phyloP scores from a whole-genome alignment of 2,888 invertebrate genomes.

The Temnothorax unifasciatus region DNA sequence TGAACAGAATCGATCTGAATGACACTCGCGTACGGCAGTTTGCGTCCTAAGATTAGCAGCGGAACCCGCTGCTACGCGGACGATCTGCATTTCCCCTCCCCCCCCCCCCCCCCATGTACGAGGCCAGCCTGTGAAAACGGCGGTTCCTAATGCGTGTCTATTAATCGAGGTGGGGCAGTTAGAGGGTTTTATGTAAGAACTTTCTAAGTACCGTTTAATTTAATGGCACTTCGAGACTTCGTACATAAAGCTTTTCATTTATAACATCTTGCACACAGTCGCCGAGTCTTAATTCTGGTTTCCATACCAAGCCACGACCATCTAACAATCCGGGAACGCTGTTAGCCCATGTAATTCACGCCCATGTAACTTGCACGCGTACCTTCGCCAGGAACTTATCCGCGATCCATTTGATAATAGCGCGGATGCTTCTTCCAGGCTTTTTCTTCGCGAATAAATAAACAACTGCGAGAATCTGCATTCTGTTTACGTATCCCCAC shows the following conservation, averaged over 20 bases:
- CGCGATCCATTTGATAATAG: constrained; percentile 27
- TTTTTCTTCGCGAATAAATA: background rate
- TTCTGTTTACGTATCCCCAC: constrained; percentile 71
- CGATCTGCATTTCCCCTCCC: constrained; percentile 36
- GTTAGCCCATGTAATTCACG: background rate
- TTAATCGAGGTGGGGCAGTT: constrained; percentile 74
- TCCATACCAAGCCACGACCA: constrained; percentile 34
- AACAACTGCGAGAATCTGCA: constrained; percentile 42
- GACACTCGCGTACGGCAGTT: constrained; percentile 49
- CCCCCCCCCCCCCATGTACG: background rate
- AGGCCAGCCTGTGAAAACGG: constrained; percentile 42
- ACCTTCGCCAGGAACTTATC: background rate
- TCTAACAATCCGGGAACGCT: constrained; percentile 9
- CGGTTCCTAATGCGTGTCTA: constrained; percentile 75
- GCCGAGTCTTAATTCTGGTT: constrained; percentile 61
- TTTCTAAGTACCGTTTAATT: constrained; percentile 76
- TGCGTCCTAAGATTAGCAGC: constrained; percentile 47
- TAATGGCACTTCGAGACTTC: constrained; percentile 75
- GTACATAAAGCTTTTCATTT: constrained; percentile 77
- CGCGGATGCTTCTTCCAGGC: background rate
- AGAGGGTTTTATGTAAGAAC: constrained; percentile 76
- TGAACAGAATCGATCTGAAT: constrained; percentile 55
- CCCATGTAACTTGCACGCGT: background rate
- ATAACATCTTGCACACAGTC: constrained; percentile 66
- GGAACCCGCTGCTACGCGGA: background rate